These are phyloP conservation scores for Tenthredo distinguenda DNA, from an alignment of 2,888 invertebrate genomes.

Conservation along the genomic window DNA sequence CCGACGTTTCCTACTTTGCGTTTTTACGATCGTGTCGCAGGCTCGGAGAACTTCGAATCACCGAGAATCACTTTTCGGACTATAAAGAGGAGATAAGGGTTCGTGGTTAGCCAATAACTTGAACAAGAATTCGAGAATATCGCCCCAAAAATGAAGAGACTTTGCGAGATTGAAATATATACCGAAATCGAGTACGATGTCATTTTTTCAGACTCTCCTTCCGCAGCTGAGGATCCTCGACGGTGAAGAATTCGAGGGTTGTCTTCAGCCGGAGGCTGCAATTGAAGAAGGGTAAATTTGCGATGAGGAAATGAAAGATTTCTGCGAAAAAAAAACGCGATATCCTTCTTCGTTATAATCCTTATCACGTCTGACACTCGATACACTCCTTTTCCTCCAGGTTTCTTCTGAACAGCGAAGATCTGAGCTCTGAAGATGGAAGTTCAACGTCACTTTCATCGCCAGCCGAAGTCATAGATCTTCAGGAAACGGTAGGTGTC, in stretches of 20 bases:
- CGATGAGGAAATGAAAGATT: background rate
- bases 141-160: background rate
- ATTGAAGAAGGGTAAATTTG: slow-evolving; percentile 22
- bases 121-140: background rate
- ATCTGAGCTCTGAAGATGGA: slow-evolving; percentile 29
- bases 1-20: slow-evolving; percentile 52
- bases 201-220: slow-evolving; percentile 52
- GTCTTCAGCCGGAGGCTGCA: background rate
- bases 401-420: background rate
- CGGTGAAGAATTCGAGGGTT: slow-evolving; percentile 50
- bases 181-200: background rate
- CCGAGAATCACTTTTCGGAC: slow-evolving; percentile 54
- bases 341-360: background rate
- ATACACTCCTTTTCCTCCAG: background rate
- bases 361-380: background rate
- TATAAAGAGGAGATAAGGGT: slow-evolving; percentile 55
- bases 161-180: background rate
- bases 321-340: background rate
- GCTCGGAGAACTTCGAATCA: slow-evolving; percentile 53
- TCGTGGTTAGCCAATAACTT: background rate
- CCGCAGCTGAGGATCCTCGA: slow-evolving; percentile 58
- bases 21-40: slow-evolving; percentile 55
- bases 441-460: slow-evolving; percentile 3
- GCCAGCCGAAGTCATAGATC: background rate
- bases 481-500: background rate